These are phyloP conservation scores for Cygnus olor DNA, from an alignment of 2,797 vertebrate species.

Conservation along the genomic window DNA sequence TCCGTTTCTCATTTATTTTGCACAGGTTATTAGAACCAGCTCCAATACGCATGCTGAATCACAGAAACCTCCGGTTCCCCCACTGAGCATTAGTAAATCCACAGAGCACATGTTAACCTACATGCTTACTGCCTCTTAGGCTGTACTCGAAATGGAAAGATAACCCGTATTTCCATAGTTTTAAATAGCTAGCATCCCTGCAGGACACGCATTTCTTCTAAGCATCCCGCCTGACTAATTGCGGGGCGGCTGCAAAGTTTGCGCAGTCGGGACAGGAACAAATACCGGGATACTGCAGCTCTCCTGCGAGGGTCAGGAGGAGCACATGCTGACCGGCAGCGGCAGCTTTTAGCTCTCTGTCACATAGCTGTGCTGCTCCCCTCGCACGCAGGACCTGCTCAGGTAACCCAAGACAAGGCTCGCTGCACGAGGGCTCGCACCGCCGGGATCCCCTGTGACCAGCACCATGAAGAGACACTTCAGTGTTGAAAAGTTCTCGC, in stretches of 20 bases:
- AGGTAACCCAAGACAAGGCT: rapidly evolving
- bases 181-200: not conserved
- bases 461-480: not conserved
- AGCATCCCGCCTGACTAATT: not conserved
- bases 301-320: rapidly evolving
- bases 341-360: not conserved
- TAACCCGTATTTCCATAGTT: not conserved
- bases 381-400: not conserved
- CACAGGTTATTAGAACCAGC: not conserved
- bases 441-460: not conserved
- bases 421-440: rapidly evolving
- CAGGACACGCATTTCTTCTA: not conserved
- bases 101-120: not conserved
- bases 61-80: not conserved
- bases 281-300: not conserved
- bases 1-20: not conserved
- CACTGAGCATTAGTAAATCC: not conserved
- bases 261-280: not conserved
- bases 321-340: not conserved
- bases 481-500: not conserved
- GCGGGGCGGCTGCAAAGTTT: not conserved
- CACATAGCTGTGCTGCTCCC: not conserved
- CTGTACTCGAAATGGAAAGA: not conserved
- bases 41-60: not conserved
- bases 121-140: not conserved